Base-by-base conservation (phyloP, 2,797 vertebrate species). In the Sphaeramia orbicularis region DNA sequence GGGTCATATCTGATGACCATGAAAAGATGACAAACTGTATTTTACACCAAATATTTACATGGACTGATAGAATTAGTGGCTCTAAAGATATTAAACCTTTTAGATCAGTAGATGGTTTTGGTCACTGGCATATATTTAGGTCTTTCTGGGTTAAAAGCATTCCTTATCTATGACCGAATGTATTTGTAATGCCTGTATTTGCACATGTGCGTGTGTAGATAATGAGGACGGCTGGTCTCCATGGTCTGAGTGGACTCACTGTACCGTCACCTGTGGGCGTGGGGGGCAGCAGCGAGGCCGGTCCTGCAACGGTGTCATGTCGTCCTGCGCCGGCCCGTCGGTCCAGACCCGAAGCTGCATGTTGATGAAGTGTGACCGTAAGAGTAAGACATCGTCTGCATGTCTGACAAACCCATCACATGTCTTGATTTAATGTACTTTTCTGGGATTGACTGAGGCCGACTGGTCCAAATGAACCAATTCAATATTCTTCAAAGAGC, bases 241-340 rank as follows among this genome's bases (percentile, higher is more conserved):
- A 0, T 99, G 98, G 98, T 97, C 98, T 0, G 97, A 99, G 72
- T 99, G 98, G 98, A 99, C 98, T 0, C 89, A 96, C 60, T 99
- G 98, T 65, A 98, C 98, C 0, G 93, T 92, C 66, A 96, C 95
- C 0, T 99, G 98, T 71, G 97, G 97, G 53, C 93, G 95, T 0
- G 97, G 97, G 45, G 97, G 96, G 1, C 97, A 99, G 75, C 97
- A 97, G 86, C 92, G 98, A 55, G 98, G 97, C 36, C 93, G 97
- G 44, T 97, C 98, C 0, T 99, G 98, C 67, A 96, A 99, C 1
- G 94, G 94, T 74, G 94, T 96, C 84, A 95, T 92, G 84, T 95
- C 95, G 14, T 84, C 92, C 58, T 99, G 98, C 54, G 49, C 86
- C 14, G 98, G 97, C 1, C 95, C 97, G 0, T 97, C 96, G 4